phyloP scores from a whole-genome alignment of 2,888 invertebrate species.

The Cataglyphis albicans region DNA sequence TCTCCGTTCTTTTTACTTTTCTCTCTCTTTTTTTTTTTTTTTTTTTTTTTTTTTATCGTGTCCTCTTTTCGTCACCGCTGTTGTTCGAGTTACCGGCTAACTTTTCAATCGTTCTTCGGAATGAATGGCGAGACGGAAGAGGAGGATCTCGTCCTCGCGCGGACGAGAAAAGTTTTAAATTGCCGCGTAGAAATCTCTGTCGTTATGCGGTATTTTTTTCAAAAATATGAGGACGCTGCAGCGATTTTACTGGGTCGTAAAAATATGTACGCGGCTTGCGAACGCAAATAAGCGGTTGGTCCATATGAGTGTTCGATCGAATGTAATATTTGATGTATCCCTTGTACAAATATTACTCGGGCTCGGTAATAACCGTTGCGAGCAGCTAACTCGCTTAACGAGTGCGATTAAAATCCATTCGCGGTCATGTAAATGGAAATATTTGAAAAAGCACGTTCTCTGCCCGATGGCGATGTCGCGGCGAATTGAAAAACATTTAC shows the following conservation, averaged over 20 bases:
- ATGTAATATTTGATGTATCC: constrained; percentile 23
- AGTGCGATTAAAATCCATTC: constrained; percentile 49
- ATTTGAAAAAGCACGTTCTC: constrained; percentile 20
- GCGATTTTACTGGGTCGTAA: neutral
- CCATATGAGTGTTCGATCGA: neutral
- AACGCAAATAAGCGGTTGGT: neutral
- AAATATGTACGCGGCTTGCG: constrained; percentile 14
- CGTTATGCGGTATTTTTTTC: neutral
- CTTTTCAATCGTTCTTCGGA: constrained; percentile 58
- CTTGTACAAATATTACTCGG: constrained; percentile 56
- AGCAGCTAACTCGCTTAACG: constrained; percentile 49
- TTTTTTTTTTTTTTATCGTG: constrained; percentile 10
- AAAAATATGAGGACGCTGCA: neutral
- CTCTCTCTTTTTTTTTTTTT: neutral
- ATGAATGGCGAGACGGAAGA: constrained; percentile 9
- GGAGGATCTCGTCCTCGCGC: neutral
- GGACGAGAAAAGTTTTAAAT: constrained; percentile 34
- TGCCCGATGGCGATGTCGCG: neutral
- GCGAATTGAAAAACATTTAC: constrained; percentile 40
- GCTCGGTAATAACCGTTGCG: constrained; percentile 44
- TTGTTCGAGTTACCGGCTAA: constrained; percentile 38
- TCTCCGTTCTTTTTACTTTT: neutral
- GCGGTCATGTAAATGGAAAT: constrained; percentile 36
- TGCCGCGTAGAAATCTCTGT: constrained; percentile 9
- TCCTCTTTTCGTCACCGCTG: neutral